These are phyloP conservation scores for Platycercus adscitus DNA, from an alignment of 2,113 vertebrate genomes.

Conservation along the genomic window DNA sequence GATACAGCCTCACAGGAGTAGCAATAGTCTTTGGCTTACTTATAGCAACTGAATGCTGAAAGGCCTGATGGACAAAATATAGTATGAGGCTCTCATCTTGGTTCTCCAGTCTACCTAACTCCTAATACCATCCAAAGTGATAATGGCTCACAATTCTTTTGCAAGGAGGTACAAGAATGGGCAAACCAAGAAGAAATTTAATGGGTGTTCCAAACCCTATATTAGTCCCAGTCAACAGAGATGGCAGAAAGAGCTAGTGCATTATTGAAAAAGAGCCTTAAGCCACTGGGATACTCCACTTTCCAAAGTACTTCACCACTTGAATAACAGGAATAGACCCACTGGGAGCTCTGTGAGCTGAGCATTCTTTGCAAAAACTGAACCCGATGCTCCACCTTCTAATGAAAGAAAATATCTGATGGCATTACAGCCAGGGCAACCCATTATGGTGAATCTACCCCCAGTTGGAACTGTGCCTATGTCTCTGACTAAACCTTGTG, in stretches of 20 bases:
- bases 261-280: neutral
- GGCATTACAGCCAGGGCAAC: neutral
- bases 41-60: neutral
- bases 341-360: neutral
- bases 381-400: neutral
- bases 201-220: neutral
- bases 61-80: neutral
- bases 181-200: neutral
- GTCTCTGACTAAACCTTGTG: neutral
- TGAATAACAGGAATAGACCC: neutral
- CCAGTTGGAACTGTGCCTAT: neutral
- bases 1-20: neutral
- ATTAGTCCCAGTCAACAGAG: neutral
- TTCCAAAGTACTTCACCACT: neutral
- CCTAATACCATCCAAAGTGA: neutral
- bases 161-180: neutral
- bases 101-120: neutral
- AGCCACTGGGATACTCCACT: neutral
- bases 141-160: neutral
- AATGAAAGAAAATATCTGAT: neutral
- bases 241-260: neutral
- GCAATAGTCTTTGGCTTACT: neutral
- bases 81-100: neutral
- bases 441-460: neutral
- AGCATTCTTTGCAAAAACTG: neutral